Evolutionary conservation across 2,113 vertebrate genomes (phyloP).

Genomic region (Anarrhichthys ocellatus): DNA sequence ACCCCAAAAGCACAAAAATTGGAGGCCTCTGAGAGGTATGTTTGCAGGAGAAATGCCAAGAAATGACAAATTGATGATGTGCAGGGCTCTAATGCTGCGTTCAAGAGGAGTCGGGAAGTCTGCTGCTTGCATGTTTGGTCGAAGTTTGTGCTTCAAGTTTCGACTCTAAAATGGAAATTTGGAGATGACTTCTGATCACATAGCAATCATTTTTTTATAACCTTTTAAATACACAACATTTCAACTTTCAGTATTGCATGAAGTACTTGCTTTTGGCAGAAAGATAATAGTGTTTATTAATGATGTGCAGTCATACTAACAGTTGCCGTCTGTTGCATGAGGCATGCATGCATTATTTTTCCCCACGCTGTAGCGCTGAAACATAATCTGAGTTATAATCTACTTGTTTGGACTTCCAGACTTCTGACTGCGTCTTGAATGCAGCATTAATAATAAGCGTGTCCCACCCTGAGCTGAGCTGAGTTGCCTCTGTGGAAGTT

Average conservation of each 20-base stretch:
- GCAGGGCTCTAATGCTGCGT: slow-evolving; percentile 26
- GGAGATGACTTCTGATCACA: background rate
- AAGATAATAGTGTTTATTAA: background rate
- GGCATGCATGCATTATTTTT: background rate
- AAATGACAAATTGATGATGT: slow-evolving; percentile 10
- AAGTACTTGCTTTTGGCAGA: too few relatives aligned
- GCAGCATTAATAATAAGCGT: background rate
- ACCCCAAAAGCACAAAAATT: background rate
- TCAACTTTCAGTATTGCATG: background rate
- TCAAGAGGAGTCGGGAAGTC: background rate
- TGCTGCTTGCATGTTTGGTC: background rate
- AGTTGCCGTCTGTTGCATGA: background rate
- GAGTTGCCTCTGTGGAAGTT: background rate
- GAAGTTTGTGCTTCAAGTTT: background rate
- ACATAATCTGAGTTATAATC: background rate
- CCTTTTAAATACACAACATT: background rate
- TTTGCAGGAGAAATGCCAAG: background rate
- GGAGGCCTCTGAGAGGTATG: background rate
- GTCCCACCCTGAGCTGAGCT: background rate
- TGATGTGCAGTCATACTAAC: background rate
- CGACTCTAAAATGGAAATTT: background rate
- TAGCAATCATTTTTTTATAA: background rate
- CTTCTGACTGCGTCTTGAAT: slow-evolving; percentile 22
- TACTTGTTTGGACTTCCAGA: background rate
- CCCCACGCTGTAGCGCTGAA: background rate